A percentile compares a stretch with the other conserved stretches of the same genome.
These are phyloP conservation scores for Nannobrachium achirus DNA, from an alignment of 2,113 vertebrate genomes.

Conservation along the genomic window DNA sequence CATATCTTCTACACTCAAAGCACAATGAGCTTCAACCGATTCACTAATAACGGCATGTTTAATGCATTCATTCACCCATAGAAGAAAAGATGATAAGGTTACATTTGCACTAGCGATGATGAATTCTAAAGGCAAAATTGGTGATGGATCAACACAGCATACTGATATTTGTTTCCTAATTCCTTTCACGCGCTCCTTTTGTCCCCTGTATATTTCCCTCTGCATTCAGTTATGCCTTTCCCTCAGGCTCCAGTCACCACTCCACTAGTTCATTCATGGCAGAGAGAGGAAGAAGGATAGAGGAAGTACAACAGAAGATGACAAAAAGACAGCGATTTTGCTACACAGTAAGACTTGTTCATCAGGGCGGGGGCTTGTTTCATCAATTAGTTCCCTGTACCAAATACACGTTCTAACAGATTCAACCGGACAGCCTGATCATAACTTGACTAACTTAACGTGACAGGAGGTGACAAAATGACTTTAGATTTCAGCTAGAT, in stretches of 20 bases:
- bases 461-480: constrained; percentile 9
- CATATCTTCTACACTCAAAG: too few species aligned
- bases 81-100: neutral
- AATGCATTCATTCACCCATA: neutral
- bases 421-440: neutral
- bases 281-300: constrained; percentile 3
- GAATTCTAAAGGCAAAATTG: neutral
- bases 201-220: constrained; percentile 6
- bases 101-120: neutral
- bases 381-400: neutral
- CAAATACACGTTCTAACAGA: neutral
- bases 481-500: neutral
- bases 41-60: too few species aligned
- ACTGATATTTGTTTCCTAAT: neutral
- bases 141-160: constrained; percentile 1
- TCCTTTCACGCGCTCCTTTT: constrained; percentile 13
- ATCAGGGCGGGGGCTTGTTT: too few species aligned
- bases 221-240: constrained; percentile 7
- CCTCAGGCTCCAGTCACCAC: constrained; percentile 21
- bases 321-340: neutral
- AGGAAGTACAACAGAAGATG: neutral
- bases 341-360: neutral
- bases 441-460: neutral
- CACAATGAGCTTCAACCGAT: too few species aligned
- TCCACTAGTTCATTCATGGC: constrained; percentile 8